These are phyloP conservation scores for Ceyx erithaca DNA, from an alignment of 2,797 vertebrate species.

Conservation along the genomic window DNA sequence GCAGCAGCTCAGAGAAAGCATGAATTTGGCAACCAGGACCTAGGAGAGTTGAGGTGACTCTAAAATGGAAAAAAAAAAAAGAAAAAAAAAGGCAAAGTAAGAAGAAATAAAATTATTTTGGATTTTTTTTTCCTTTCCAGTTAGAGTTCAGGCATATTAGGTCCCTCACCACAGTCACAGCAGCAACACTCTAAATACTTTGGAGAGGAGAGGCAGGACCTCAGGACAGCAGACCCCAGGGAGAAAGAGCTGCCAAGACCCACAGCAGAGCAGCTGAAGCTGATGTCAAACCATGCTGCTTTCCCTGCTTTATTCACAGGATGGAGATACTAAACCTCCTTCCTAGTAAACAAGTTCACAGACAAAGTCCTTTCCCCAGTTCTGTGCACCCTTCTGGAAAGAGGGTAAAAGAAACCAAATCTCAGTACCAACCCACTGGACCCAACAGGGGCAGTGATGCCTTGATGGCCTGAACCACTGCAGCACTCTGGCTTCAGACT, in stretches of 20 bases:
- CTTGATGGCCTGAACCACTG: background rate
- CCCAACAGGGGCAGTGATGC: background rate
- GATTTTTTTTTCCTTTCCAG: background rate
- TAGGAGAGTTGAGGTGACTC: background rate
- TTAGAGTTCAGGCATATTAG: background rate
- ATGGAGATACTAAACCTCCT: background rate
- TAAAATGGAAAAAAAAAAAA: background rate
- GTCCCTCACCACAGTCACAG: background rate
- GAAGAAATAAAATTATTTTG: background rate
- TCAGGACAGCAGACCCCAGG: accelerated
- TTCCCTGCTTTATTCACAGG: background rate
- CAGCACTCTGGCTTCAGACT: background rate
- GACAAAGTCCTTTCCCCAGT: background rate
- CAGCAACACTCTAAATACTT: background rate
- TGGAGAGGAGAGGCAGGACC: background rate
- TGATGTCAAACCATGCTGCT: background rate
- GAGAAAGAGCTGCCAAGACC: background rate
- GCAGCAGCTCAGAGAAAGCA: background rate
- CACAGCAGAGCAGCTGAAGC: background rate
- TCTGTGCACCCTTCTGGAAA: background rate
- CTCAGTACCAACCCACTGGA: background rate
- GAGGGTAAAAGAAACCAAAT: background rate
- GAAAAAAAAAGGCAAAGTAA: background rate
- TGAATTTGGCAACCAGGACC: background rate
- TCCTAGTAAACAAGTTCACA: background rate